A percentile compares a stretch with the other conserved stretches of the same genome.
Conservation (phyloP, 1,140 invertebrate species). For the Battus philenor region DNA sequence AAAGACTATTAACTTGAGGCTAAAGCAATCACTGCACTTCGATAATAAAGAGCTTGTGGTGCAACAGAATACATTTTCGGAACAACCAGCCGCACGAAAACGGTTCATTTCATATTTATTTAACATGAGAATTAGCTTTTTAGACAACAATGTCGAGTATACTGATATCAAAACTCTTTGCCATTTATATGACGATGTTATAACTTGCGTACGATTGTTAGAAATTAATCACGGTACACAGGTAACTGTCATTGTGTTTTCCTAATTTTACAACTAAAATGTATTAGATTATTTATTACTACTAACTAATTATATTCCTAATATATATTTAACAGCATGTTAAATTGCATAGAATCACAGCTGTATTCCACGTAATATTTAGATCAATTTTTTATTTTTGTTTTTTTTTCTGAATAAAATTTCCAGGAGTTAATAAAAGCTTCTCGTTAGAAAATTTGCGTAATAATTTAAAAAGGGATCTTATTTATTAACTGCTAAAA, state of each 20-base stretch:
- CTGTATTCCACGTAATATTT: no score
- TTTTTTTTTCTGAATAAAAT: no score
- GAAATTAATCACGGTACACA: constrained; percentile 45
- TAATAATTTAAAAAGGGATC: no score
- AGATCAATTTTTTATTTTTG: no score
- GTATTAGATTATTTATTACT: no score
- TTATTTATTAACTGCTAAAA: no score
- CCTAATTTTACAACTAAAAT: background rate
- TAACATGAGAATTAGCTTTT: constrained; percentile 30
- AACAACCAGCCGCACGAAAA: constrained; percentile 13
- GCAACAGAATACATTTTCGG: constrained; percentile 4
- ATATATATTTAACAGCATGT: no score
- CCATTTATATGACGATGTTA: constrained; percentile 45
- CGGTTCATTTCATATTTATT: constrained; percentile 26
- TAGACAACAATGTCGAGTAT: constrained; percentile 17
- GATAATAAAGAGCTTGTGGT: constrained; percentile 18
- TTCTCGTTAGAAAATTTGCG: no score
- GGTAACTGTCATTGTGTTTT: constrained; percentile 23
- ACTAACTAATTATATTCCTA: no score
- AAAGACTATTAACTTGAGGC: constrained; percentile 35
- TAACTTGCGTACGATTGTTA: constrained; percentile 33
- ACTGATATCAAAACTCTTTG: constrained; percentile 37
- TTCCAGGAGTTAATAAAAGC: no score
- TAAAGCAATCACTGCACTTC: constrained; percentile 23
- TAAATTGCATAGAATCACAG: no score